Percentiles rank a stretch among this genome's conserved stretches.
phyloP scores from a whole-genome alignment of 2,797 vertebrate genomes.

The Balearica regulorum region DNA sequence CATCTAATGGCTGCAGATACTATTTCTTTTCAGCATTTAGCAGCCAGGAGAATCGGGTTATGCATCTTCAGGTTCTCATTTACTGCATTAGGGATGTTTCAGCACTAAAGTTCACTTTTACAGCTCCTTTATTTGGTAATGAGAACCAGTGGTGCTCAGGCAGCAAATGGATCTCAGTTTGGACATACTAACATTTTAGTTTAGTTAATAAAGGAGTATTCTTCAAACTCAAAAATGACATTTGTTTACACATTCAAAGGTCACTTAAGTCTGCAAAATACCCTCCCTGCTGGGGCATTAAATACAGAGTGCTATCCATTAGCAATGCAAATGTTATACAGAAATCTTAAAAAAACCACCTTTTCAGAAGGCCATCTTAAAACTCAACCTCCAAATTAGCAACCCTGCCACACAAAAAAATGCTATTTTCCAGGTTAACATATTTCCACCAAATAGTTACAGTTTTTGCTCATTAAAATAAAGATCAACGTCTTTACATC shows the following conservation, averaged over 20 bases:
- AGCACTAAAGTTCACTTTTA: background rate
- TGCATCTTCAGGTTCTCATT: background rate
- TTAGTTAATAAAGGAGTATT: background rate
- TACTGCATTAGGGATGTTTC: background rate
- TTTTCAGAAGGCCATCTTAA: background rate
- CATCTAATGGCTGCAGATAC: background rate
- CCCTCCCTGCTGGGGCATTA: background rate
- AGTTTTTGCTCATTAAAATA: background rate
- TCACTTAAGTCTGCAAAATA: background rate
- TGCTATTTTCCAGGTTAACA: background rate
- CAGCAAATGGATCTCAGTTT: background rate
- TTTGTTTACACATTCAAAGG: background rate
- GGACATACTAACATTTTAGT: background rate
- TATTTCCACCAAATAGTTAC: accelerated
- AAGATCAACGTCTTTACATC: background rate
- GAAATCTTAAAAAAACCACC: background rate
- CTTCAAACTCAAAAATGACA: background rate
- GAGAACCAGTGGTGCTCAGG: background rate
- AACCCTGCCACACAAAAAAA: background rate
- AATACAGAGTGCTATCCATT: background rate
- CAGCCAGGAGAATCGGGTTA: background rate
- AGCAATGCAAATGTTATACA: background rate
- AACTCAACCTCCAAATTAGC: background rate
- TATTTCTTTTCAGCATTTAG: background rate
- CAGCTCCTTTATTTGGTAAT: background rate